Conservation (phyloP, 2,797 vertebrate genomes). For the Sorex maritimensis region DNA sequence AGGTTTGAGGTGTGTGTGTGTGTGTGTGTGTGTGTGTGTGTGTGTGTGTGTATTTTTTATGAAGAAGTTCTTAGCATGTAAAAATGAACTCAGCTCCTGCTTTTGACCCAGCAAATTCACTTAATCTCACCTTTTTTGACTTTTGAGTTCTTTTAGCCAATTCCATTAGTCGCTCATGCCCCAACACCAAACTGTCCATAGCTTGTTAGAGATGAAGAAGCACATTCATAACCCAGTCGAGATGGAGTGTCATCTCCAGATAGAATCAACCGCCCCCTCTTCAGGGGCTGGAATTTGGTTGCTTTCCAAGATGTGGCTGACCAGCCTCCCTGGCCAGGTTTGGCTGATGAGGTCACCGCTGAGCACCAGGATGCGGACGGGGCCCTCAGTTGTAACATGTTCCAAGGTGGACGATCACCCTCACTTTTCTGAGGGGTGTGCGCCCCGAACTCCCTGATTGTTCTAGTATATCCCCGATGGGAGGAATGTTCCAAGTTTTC, state of each 20-base stretch:
- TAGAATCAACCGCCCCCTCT: constrained; percentile 27
- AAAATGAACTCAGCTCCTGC: neutral
- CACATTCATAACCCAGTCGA: neutral
- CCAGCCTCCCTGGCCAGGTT: constrained; percentile 43
- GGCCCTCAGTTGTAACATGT: constrained; percentile 61
- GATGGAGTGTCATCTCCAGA: constrained; percentile 56
- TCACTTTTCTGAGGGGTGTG: neutral
- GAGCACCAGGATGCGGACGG: neutral
- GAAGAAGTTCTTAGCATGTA: neutral
- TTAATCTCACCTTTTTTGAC: neutral
- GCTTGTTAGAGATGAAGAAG: neutral
- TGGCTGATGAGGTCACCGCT: constrained; percentile 68
- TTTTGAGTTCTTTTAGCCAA: neutral
- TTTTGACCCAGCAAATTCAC: neutral
- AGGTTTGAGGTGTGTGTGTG: neutral
- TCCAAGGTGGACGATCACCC: neutral
- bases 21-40: no score
- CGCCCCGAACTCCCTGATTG: neutral
- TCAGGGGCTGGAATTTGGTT: constrained; percentile 49
- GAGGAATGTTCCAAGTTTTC: constrained; percentile 32
- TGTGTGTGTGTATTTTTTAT: neutral
- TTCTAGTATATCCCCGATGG: neutral
- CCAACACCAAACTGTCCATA: neutral
- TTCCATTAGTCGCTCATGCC: neutral
- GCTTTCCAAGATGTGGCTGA: constrained; percentile 61